A percentile compares a stretch with the other conserved stretches of the same genome.
Evolutionary conservation across 2,888 invertebrate genomes (phyloP).

Genomic region (Tiphia femorata): DNA sequence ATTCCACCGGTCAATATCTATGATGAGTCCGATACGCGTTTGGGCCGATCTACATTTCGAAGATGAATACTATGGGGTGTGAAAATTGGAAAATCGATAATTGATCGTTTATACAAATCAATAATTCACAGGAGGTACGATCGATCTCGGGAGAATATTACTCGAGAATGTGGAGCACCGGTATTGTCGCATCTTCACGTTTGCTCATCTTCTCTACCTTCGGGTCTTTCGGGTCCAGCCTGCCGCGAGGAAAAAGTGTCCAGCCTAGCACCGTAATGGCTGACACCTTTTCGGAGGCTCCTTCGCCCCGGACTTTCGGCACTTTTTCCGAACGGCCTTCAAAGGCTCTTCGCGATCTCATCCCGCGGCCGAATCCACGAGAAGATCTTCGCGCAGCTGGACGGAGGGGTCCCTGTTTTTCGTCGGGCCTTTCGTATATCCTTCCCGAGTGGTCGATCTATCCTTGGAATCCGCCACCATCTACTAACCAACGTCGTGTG

Average conservation of each 20-base stretch:
- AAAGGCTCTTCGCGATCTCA: background rate
- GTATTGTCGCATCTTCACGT: no score
- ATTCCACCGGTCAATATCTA: no score
- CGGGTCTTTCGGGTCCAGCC: background rate
- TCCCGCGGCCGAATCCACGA: background rate
- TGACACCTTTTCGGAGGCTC: constrained; percentile 5
- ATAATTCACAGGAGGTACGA: no score
- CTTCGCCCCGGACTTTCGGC: constrained; percentile 1
- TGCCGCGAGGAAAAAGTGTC: constrained; percentile 3
- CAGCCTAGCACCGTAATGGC: no score
- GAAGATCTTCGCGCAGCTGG: background rate
- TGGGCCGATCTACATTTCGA: no score
- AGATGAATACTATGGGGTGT: no score
- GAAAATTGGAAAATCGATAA: no score
- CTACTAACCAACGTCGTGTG: background rate
- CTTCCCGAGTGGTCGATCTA: background rate
- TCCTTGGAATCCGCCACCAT: background rate
- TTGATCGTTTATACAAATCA: no score
- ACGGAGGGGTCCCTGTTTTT: constrained; percentile 5
- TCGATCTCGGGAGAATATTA: no score
- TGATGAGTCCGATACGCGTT: no score
- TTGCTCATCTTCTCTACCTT: no score
- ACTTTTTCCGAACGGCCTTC: constrained; percentile 7
- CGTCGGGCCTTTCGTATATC: constrained; percentile 7
- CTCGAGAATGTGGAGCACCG: no score